Conservation (phyloP, 2,888 invertebrate genomes). For the Cordylochernes scorpioides region DNA sequence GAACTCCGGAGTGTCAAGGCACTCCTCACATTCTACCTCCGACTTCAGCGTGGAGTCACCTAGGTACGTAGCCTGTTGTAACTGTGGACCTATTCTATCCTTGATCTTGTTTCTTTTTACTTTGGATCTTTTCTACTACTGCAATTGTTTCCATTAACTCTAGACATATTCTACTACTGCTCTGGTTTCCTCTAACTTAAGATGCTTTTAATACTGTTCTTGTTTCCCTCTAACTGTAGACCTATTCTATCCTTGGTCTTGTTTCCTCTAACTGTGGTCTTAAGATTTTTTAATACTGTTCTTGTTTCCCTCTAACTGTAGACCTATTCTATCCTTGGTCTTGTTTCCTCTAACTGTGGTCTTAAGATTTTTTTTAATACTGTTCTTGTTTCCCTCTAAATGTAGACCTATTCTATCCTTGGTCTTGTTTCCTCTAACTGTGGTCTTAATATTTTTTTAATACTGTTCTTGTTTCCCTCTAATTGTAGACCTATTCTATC, state of each 20-base stretch:
- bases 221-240: background rate
- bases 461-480: no score
- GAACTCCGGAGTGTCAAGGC: slow-evolving; percentile 12
- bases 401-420: background rate
- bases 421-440: background rate
- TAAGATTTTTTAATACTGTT: no score
- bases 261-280: no score
- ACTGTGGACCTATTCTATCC: background rate
- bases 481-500: background rate
- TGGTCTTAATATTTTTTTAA: no score
- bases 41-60: slow-evolving; percentile 16
- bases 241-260: background rate
- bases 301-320: no score
- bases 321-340: no score
- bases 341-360: no score
- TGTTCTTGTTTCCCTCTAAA: no score
- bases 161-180: no score
- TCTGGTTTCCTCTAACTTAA: no score
- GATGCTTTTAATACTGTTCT: no score
- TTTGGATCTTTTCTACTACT: background rate
- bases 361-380: no score
- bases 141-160: background rate
- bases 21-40: slow-evolving; percentile 15
- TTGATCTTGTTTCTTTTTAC: background rate
- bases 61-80: slow-evolving; percentile 7